These are phyloP conservation scores for Nezara viridula DNA, from an alignment of 2,888 invertebrate species.

Conservation along the genomic window DNA sequence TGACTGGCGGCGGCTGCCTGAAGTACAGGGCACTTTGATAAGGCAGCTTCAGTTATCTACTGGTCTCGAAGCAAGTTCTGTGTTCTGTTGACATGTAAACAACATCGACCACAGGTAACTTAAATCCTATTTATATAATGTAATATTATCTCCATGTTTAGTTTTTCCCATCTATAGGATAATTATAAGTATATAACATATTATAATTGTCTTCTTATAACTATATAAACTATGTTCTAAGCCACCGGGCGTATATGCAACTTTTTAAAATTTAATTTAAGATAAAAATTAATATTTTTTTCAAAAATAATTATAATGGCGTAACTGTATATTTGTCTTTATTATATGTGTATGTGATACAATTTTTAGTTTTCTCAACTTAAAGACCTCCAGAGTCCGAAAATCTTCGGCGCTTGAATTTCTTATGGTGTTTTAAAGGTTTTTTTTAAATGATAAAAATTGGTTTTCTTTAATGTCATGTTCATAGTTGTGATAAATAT, in stretches of 20 bases:
- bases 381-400: too few species aligned
- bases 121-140: not conserved
- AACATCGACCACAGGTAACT: not conserved
- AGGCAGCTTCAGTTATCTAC: constrained; percentile 7
- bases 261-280: too few species aligned
- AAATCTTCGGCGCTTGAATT: too few species aligned
- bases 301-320: too few species aligned
- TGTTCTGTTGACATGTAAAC: not conserved
- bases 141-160: not conserved
- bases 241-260: not conserved
- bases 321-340: too few species aligned
- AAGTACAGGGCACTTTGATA: not conserved
- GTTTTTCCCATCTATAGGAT: not conserved
- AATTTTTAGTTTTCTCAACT: too few species aligned
- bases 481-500: too few species aligned
- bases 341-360: too few species aligned
- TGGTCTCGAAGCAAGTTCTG: not conserved
- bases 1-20: not conserved
- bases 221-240: not conserved
- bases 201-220: not conserved
- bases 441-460: too few species aligned
- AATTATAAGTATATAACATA: not conserved
- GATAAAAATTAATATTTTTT: too few species aligned
- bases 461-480: too few species aligned
- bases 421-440: too few species aligned